These are phyloP conservation scores for Drosophila albomicans DNA, from an alignment of 1,140 invertebrate genomes.

Conservation along the genomic window DNA sequence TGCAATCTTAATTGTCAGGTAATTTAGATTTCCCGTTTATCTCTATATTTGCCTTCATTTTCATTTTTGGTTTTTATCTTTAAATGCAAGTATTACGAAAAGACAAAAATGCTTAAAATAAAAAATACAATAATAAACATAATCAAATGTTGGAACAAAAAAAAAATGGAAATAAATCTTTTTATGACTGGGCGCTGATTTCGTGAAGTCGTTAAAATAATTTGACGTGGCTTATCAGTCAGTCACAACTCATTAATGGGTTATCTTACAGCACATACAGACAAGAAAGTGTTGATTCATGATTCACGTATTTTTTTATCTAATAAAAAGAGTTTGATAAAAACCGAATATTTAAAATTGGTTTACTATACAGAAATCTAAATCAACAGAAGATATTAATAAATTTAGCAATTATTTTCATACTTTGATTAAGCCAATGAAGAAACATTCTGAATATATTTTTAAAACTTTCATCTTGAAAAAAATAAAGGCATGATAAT, in stretches of 20 bases:
- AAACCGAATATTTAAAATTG: slow-evolving; percentile 12
- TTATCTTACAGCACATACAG: slow-evolving; percentile 12
- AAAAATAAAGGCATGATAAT: neutral
- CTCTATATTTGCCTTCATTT: slow-evolving; percentile 22
- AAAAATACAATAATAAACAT: slow-evolving; percentile 37
- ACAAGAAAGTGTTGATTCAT: slow-evolving; percentile 19
- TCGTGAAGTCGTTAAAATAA: slow-evolving; percentile 16
- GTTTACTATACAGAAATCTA: neutral
- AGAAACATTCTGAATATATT: too few relatives aligned
- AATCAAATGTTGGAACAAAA: slow-evolving; percentile 47
- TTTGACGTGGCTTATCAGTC: slow-evolving; percentile 38
- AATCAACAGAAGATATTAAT: neutral
- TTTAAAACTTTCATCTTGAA: too few relatives aligned
- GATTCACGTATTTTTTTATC: slow-evolving; percentile 32
- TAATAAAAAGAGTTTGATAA: slow-evolving; percentile 29
- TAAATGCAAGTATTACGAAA: slow-evolving; percentile 77
- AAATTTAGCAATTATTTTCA: too few relatives aligned
- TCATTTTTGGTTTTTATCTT: slow-evolving; percentile 56
- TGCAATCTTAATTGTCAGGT: slow-evolving; percentile 37
- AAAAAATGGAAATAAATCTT: slow-evolving; percentile 6
- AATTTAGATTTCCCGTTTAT: slow-evolving; percentile 43
- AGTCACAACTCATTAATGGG: slow-evolving; percentile 14
- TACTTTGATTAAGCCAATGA: too few relatives aligned
- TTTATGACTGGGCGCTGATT: slow-evolving; percentile 34
- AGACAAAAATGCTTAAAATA: slow-evolving; percentile 64